Base-by-base conservation (phyloP, 2,888 invertebrate species). In the Rhagium mordax region DNA sequence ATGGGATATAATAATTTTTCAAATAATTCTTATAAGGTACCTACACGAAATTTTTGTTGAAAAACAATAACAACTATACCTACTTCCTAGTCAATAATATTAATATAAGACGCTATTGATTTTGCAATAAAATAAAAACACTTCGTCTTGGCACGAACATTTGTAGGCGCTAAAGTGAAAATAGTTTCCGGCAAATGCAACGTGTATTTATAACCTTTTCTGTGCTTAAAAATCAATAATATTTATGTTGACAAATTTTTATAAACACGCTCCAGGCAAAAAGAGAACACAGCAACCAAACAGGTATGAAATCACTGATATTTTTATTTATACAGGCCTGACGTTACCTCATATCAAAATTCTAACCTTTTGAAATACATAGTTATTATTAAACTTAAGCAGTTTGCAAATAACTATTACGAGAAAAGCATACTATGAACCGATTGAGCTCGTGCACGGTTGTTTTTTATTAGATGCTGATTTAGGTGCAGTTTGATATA, bases 281-380 rank as follows among this genome's bases (percentile, higher is more conserved):
- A 4, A 16, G 16, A 18, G 49, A 33, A 51, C n/a, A 65, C 10
- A 49, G 24, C 60, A 41, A 10, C 51, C 49, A 65, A 49, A 65
- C 27, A 51, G 1, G 41, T 57, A 47, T 67, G 67, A 57, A 41
- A 47, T 67, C 67, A 67, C 47, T 67, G 57, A 57, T 67, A 67
- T 67, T 67, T 67, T 57, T 21, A 24, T 47, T 66, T 41, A 41
- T n/a, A 65, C 27, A 51, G 24, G 47, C 16, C 41, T 60, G 59
- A 33, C 59, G 59, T 47, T 18, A 61, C 61, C 10, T 6, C 61
- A 47, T 8, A 60, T 33, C 10, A 33, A 33, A 60, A 60, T 60
- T 18, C 59, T 16, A 33, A 7, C 29, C 33, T 20, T 18, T 60
- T 16, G 10, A 60, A 33, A 60, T 29, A 6, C 15, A 20, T 51